Percentiles rank a stretch among this genome's conserved stretches.
Evolutionary conservation across 2,113 vertebrate species (phyloP).

Genomic region (Lamprotornis superbus): DNA sequence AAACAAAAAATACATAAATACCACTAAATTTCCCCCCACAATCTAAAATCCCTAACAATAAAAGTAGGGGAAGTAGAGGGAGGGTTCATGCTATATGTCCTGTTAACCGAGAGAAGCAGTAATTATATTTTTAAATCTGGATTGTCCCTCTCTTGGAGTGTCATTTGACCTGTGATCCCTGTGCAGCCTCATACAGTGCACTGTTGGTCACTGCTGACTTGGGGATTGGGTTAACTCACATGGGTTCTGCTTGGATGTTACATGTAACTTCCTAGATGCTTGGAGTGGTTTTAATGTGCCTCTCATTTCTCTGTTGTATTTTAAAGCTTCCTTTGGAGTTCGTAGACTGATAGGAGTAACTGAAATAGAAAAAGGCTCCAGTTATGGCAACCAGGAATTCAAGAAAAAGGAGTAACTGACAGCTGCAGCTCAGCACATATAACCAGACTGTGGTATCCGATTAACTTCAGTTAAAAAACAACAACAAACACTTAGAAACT

Average conservation of each 20-base stretch:
- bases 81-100: not conserved
- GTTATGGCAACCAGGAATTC: conserved; percentile 91
- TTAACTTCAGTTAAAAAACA: conserved; percentile 76
- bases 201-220: not conserved
- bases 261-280: not conserved
- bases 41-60: not conserved
- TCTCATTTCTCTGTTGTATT: conserved; percentile 34
- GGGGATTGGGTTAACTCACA: not conserved
- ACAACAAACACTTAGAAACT: conserved; percentile 77
- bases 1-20: not conserved
- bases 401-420: conserved; percentile 90
- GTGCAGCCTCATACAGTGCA: accelerated
- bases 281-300: not conserved
- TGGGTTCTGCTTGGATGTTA: not conserved
- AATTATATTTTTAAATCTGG: not conserved
- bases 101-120: not conserved
- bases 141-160: not conserved
- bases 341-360: conserved; percentile 97
- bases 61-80: accelerated
- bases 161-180: not conserved
- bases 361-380: conserved; percentile 97
- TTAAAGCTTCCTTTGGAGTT: conserved; percentile 91
- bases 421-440: conserved; percentile 40
- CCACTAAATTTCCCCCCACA: accelerated
- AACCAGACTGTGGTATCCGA: conserved; percentile 59